Percentiles rank a stretch among this genome's conserved stretches.
These are phyloP conservation scores for Alfaro cultratus DNA, from an alignment of 2,797 vertebrate genomes.

Conservation along the genomic window DNA sequence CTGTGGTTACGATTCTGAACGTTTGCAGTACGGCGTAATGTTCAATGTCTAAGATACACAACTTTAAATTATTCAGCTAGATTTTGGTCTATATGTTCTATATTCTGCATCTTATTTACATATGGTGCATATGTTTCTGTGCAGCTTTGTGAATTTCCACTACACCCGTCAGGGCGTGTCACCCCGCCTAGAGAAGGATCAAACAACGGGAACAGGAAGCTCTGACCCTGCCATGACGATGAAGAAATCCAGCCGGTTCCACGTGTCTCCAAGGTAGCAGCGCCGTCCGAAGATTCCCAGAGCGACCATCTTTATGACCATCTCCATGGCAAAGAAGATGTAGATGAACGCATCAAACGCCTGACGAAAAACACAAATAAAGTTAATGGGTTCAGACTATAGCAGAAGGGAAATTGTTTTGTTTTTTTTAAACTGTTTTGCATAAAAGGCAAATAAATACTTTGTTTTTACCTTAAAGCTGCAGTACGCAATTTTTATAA, in stretches of 20 bases:
- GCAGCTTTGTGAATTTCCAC: neutral
- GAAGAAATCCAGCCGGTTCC: constrained; percentile 98
- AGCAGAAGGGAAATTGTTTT: neutral
- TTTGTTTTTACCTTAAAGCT: neutral
- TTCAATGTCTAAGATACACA: neutral
- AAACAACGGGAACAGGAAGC: neutral
- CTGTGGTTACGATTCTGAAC: neutral
- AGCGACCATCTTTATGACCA: constrained; percentile 98
- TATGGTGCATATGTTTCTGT: neutral
- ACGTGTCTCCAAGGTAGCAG: constrained; percentile 97
- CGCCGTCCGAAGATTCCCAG: constrained; percentile 95
- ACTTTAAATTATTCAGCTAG: neutral
- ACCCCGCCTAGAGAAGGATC: neutral
- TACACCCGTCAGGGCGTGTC: neutral
- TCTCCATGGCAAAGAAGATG: constrained; percentile 98
- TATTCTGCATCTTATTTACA: neutral
- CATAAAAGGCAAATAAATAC: neutral
- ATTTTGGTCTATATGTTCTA: neutral
- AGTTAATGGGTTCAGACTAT: neutral
- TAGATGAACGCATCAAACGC: constrained; percentile 98
- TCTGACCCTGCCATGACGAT: constrained; percentile 97
- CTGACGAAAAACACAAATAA: constrained; percentile 66
- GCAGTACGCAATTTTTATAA: neutral
- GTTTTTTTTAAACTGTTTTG: neutral
- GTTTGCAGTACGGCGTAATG: neutral